Percentiles rank a stretch among this genome's conserved stretches.
Evolutionary conservation across 2,888 invertebrate genomes (phyloP).

Genomic region (Mimumesa dahlbomi): DNA sequence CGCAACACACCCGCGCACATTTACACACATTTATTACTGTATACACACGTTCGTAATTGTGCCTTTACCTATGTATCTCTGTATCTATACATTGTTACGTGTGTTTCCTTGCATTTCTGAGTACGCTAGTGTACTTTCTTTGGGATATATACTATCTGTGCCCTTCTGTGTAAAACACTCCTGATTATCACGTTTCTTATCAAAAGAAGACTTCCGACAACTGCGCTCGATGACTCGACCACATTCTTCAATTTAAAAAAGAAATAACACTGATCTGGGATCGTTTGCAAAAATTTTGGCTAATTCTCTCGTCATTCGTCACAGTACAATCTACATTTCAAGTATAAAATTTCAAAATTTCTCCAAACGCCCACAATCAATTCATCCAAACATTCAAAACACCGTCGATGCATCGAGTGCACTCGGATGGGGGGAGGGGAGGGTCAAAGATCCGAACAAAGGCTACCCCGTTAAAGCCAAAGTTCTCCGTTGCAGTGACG

Average conservation of each 20-base stretch:
- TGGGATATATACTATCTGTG: conserved; percentile 34
- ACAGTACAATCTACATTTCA: too few relatives aligned
- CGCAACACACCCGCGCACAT: conserved; percentile 29
- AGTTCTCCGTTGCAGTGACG: conserved; percentile 75
- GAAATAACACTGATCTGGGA: too few relatives aligned
- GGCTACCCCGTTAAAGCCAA: conserved; percentile 64
- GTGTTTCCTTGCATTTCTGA: conserved; percentile 51
- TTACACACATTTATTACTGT: conserved; percentile 21
- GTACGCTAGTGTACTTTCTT: conserved; percentile 51
- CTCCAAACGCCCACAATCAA: too few relatives aligned
- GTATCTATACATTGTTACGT: conserved; percentile 23
- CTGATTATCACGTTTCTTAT: conserved; percentile 23
- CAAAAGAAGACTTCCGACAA: conserved; percentile 16
- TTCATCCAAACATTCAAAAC: too few relatives aligned
- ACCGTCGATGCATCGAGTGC: conserved; percentile 43
- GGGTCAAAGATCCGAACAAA: conserved; percentile 16
- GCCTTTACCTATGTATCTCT: conserved; percentile 35
- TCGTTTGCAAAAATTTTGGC: too few relatives aligned
- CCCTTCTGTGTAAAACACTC: conserved; percentile 43
- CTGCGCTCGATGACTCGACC: conserved; percentile 54
- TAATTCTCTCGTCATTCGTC: too few relatives aligned
- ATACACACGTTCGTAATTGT: conserved; percentile 19
- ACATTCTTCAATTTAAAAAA: too few relatives aligned
- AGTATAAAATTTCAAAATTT: too few relatives aligned
- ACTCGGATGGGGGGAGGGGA: conserved; percentile 19